Base-by-base conservation (phyloP, 2,888 invertebrate species). In the Torymus aiolomorphi region DNA sequence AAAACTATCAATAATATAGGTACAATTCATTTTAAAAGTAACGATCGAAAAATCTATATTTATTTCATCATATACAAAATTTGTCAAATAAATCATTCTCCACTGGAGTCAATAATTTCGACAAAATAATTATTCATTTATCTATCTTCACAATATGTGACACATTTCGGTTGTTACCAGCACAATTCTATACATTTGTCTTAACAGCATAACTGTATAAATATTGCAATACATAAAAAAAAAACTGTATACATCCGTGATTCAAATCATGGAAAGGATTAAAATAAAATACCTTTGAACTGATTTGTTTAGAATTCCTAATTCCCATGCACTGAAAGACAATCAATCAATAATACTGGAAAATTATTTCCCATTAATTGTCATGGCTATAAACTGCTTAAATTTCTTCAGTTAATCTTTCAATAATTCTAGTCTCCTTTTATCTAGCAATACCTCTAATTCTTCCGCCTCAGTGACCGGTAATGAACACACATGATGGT, bases 401-500 rank as follows among this genome's bases (percentile, higher is more conserved):
- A 13, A 51, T 31, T 61, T n/a, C 49, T n/a, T 51, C n/a, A 3
- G 1, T 3, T 54, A 54, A n/a, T 54, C 2, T 54, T 4, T 2
- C 13, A 54, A 54, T n/a, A 54, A 54, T 54, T 75, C 75, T 20
- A 18, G 13, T 24, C 49, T 71, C n/a, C 54, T 73, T 54, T 71
- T 62, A n/a, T 93, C 93, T 12, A 95, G 91, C 20, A 94, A 89
- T 20, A 90, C 90, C 78, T 92, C 93, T 12, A 96, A 91, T 76
- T 94, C 93, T 16, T 92, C 92, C 0, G 94, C 93, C 73, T 94
- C 93, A 0, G 94, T 94, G 66, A 96, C 94, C 2, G 96, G 96
- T 74, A 96, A 90, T 5, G 94, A 94, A 89, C 96, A 96, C 1
- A 94, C 92, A 88, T 93, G 94, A 84, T 95, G 94, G 8, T 94